phyloP scores from a whole-genome alignment of 1,140 invertebrate species.

The Venustaconcha ellipsiformis region DNA sequence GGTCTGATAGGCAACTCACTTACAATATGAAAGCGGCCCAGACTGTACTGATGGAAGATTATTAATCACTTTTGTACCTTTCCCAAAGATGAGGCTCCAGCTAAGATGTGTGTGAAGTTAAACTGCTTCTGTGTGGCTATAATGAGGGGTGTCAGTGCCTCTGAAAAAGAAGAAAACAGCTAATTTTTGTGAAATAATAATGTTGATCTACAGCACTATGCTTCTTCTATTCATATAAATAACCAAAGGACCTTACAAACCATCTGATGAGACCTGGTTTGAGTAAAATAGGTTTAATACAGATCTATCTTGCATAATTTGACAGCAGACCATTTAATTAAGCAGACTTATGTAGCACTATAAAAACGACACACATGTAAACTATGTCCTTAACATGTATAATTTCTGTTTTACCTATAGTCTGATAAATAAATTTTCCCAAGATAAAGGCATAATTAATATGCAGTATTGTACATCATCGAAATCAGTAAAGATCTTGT shows the following conservation, averaged over 20 bases:
- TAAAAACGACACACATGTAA: no score
- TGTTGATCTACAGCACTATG: not conserved
- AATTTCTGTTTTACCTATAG: no score
- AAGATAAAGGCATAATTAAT: no score
- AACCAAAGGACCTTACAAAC: not conserved
- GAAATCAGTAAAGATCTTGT: no score
- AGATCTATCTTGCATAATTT: no score
- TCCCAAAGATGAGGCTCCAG: constrained; percentile 72
- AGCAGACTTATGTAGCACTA: no score
- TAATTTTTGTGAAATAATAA: not conserved
- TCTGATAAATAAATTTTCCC: no score
- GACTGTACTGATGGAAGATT: not conserved
- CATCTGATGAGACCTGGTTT: not conserved
- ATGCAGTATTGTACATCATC: no score
- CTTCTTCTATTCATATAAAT: not conserved
- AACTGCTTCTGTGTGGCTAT: constrained; percentile 91
- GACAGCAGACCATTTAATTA: no score
- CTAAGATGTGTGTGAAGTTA: constrained; percentile 95
- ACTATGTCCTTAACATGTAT: no score
- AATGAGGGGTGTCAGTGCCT: constrained; percentile 89
- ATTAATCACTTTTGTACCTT: constrained; percentile 65
- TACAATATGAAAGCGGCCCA: no score
- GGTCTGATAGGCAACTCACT: no score
- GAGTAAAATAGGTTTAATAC: not conserved
- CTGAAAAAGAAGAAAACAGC: constrained; percentile 68